Conservation (phyloP, 2,888 invertebrate genomes). For the Gandaritis pyraliata region DNA sequence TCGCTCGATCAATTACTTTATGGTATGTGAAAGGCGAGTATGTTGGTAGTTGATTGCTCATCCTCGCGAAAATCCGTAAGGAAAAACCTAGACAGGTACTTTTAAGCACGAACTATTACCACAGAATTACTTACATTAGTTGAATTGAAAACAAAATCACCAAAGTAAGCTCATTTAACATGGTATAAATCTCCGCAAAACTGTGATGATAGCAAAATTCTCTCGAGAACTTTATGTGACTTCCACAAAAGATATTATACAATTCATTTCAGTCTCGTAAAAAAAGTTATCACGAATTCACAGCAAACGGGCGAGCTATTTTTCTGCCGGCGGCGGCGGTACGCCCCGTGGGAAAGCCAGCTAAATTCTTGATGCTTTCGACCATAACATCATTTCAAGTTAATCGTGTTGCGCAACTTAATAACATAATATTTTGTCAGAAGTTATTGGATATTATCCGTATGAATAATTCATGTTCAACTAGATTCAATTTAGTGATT, state of each 20-base stretch:
- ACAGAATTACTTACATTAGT: no score
- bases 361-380: slow-evolving; percentile 58
- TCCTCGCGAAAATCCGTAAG: no score
- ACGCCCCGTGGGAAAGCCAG: slow-evolving; percentile 70
- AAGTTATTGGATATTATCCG: slow-evolving; percentile 31
- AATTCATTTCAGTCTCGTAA: slow-evolving; percentile 80
- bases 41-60: no score
- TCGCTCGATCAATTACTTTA: no score
- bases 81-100: no score
- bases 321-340: slow-evolving; percentile 68
- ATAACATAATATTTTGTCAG: slow-evolving; percentile 27
- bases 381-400: slow-evolving; percentile 54
- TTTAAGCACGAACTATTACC: no score
- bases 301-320: slow-evolving; percentile 76
- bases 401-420: slow-evolving; percentile 35
- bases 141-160: slow-evolving; percentile 37
- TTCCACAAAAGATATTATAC: slow-evolving; percentile 78
- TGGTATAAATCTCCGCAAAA: slow-evolving; percentile 67
- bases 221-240: slow-evolving; percentile 72
- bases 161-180: slow-evolving; percentile 63
- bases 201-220: slow-evolving; percentile 71
- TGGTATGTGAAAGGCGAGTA: no score
- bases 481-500: slow-evolving; percentile 41
- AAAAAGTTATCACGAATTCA: slow-evolving; percentile 79
- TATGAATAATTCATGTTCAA: slow-evolving; percentile 36